Evolutionary conservation across 2,888 invertebrate genomes (phyloP).

Genomic region (Seira musarum): DNA sequence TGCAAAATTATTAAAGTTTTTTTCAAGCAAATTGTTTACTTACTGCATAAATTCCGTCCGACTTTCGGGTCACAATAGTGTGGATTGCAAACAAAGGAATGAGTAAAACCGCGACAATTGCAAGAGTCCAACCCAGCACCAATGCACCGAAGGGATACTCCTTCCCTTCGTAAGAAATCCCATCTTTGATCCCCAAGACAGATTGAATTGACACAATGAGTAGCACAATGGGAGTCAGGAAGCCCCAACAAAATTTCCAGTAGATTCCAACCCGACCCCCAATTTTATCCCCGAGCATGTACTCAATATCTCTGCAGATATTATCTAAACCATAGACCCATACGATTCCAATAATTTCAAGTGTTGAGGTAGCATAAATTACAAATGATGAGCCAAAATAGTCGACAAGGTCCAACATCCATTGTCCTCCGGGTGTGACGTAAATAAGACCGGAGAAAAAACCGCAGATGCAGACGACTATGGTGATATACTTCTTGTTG

Average conservation of each 20-base stretch:
- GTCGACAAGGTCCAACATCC: constrained; percentile 77
- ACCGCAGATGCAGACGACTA: constrained; percentile 76
- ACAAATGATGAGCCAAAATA: constrained; percentile 78
- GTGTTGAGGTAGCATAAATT: constrained; percentile 76
- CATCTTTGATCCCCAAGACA: constrained; percentile 22
- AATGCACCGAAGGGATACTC: constrained; percentile 14
- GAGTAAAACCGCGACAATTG: constrained; percentile 45
- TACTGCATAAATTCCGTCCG: constrained; percentile 35
- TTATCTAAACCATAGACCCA: constrained; percentile 80
- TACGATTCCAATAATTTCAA: constrained; percentile 76
- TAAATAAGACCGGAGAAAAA: constrained; percentile 78
- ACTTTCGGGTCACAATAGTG: constrained; percentile 45
- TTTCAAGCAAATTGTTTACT: not conserved
- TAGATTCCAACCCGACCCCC: not conserved
- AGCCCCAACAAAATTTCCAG: constrained; percentile 10
- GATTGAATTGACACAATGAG: constrained; percentile 24
- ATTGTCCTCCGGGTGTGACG: constrained; percentile 79
- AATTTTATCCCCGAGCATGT: constrained; percentile 75
- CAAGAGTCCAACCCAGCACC: constrained; percentile 53
- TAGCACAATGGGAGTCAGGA: not conserved
- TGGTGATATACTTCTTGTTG: constrained; percentile 78
- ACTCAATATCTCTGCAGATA: constrained; percentile 83
- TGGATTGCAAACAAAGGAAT: constrained; percentile 49
- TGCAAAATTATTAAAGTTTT: not conserved
- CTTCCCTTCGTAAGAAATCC: constrained; percentile 20